Evolutionary conservation across 2,113 vertebrate species (phyloP).

Genomic region (rabbit (Oryctolagus cuniculus)): mOryCun1.1 NC_091432.1:69382001-69382500

Average conservation of each 20-base stretch:
- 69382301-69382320: background rate
- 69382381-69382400: background rate
- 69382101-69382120: too few relatives aligned
- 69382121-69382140: too few relatives aligned
- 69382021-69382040: too few relatives aligned
- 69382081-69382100: too few relatives aligned
- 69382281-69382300: background rate
- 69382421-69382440: background rate
- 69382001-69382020: too few relatives aligned
- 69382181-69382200: too few relatives aligned
- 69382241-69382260: background rate
- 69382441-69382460: background rate
- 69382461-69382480: background rate
- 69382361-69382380: background rate
- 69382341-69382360: background rate
- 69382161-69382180: too few relatives aligned
- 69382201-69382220: too few relatives aligned
- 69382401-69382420: background rate
- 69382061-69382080: too few relatives aligned
- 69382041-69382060: too few relatives aligned
- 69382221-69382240: background rate
- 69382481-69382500: background rate
- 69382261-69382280: background rate
- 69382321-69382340: background rate
- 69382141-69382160: too few relatives aligned